Evolutionary conservation across 2,113 vertebrate genomes (phyloP).

Genomic region (Ploceus nigricollis): DNA sequence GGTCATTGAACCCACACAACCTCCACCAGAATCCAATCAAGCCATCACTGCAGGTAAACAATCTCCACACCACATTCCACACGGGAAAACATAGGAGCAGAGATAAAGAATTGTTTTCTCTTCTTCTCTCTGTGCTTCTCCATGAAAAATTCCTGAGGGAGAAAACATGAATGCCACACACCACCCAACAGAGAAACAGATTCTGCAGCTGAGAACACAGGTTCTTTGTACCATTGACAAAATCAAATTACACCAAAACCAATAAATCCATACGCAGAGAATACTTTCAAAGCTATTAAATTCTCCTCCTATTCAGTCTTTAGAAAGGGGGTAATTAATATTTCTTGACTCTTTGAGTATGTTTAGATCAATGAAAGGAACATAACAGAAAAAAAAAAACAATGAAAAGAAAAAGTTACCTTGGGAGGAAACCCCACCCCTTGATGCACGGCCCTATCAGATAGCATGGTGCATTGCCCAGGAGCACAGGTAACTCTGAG

Average conservation of each 20-base stretch:
- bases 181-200: neutral
- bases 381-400: neutral
- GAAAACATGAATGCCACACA: no score
- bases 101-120: no score
- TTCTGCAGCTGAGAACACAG: neutral
- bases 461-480: neutral
- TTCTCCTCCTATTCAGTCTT: neutral
- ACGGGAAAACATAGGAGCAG: no score
- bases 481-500: accelerated
- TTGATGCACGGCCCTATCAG: neutral
- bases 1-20: no score
- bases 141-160: no score
- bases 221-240: neutral
- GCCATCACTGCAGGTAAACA: no score
- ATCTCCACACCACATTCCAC: no score
- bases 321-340: neutral
- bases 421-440: accelerated
- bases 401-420: accelerated
- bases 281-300: neutral
- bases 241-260: neutral
- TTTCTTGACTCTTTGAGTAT: neutral
- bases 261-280: neutral
- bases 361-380: neutral
- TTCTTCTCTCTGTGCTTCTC: no score
- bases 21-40: no score